phyloP scores from a whole-genome alignment of 2,113 vertebrate genomes.

The Lophotis ruficrista region DNA sequence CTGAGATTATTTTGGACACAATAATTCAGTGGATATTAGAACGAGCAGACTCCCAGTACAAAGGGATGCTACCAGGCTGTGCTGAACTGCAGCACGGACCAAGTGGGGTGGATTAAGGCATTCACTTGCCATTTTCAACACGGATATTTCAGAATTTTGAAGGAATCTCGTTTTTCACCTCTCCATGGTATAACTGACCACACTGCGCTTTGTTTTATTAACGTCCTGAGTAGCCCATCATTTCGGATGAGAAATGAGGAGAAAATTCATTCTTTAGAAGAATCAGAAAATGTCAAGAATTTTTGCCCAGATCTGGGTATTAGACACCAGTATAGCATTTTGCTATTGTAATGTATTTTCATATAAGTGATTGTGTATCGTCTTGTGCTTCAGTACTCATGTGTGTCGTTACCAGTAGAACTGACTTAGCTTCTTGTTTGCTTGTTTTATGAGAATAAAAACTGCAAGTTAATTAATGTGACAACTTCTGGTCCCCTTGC shows the following conservation, averaged over 20 bases:
- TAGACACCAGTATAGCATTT: constrained; percentile 62
- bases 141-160: not conserved
- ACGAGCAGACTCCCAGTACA: not conserved
- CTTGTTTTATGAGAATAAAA: constrained; percentile 47
- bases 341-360: constrained; percentile 49
- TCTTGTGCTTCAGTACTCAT: constrained; percentile 12
- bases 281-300: constrained; percentile 22
- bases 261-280: constrained; percentile 67
- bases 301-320: constrained; percentile 65
- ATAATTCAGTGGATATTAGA: not conserved
- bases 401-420: not conserved
- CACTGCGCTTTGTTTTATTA: not conserved
- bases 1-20: not conserved
- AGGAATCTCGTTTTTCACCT: not conserved
- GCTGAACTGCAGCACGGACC: not conserved
- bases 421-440: constrained; percentile 33
- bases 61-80: rapidly evolving
- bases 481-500: not conserved
- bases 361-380: not conserved
- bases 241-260: constrained; percentile 59
- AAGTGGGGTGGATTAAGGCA: not conserved
- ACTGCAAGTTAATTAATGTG: not conserved
- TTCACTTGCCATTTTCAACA: not conserved
- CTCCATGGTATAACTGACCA: not conserved
- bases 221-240: not conserved